Conservation (phyloP, 2,797 vertebrate species). For the Danio kyathit region DNA sequence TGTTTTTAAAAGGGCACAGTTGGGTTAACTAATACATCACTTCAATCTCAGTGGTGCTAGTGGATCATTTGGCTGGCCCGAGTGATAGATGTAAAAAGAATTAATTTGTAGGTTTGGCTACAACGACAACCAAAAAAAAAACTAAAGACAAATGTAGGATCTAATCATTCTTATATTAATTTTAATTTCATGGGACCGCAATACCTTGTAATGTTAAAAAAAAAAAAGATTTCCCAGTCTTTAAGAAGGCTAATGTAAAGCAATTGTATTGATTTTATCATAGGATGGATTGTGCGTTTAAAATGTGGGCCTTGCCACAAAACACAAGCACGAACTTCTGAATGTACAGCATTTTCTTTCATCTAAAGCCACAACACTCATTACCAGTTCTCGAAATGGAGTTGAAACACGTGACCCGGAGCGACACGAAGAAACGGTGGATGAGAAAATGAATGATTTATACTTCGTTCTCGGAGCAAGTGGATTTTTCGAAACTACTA, state of each 20-base stretch:
- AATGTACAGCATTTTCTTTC: slow-evolving; percentile 45
- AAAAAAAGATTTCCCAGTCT: background rate
- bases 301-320: slow-evolving; percentile 21
- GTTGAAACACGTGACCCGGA: slow-evolving; percentile 33
- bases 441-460: slow-evolving; percentile 47
- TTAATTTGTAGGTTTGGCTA: slow-evolving; percentile 54
- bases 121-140: slow-evolving; percentile 73
- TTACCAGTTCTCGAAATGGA: background rate
- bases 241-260: slow-evolving; percentile 10
- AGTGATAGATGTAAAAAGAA: slow-evolving; percentile 72
- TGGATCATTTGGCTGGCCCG: slow-evolving; percentile 81
- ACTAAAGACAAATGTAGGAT: slow-evolving; percentile 36
- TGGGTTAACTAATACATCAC: slow-evolving; percentile 54
- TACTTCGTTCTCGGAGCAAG: slow-evolving; percentile 42
- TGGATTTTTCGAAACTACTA: slow-evolving; percentile 63
- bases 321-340: slow-evolving; percentile 48
- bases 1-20: slow-evolving; percentile 51
- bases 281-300: slow-evolving; percentile 38
- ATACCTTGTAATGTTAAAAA: slow-evolving; percentile 33
- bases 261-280: slow-evolving; percentile 19
- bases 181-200: slow-evolving; percentile 46
- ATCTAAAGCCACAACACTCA: slow-evolving; percentile 4
- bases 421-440: slow-evolving; percentile 38
- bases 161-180: slow-evolving; percentile 50
- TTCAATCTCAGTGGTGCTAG: slow-evolving; percentile 59